A percentile compares a stretch with the other conserved stretches of the same genome.
phyloP scores from a whole-genome alignment of 2,797 vertebrate species.

The Bucorvus abyssinicus region DNA sequence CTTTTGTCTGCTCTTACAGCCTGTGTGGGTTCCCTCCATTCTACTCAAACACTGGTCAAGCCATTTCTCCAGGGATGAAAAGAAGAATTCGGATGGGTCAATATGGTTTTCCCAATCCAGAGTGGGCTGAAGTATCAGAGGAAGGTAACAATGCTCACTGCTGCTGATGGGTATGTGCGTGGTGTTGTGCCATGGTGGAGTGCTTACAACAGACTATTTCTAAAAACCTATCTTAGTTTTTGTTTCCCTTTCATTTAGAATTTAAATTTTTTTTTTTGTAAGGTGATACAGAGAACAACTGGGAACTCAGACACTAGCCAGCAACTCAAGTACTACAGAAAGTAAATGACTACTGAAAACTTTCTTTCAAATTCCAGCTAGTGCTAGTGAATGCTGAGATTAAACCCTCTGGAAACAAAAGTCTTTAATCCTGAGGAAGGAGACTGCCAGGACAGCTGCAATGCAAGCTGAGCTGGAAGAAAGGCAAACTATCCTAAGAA shows the following conservation, averaged over 20 bases:
- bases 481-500: slow-evolving; percentile 13
- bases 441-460: slow-evolving; percentile 12
- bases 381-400: neutral
- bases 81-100: slow-evolving; percentile 95
- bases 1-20: slow-evolving; percentile 69
- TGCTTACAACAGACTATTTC: neutral
- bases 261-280: neutral
- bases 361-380: neutral
- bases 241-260: neutral
- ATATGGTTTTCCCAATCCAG: slow-evolving; percentile 94
- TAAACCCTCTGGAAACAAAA: slow-evolving; percentile 23
- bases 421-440: slow-evolving; percentile 8
- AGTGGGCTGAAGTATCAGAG: slow-evolving; percentile 95
- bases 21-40: slow-evolving; percentile 97
- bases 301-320: neutral
- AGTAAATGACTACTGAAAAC: slow-evolving; percentile 11
- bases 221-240: neutral
- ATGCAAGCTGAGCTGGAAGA: neutral
- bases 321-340: neutral
- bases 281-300: neutral
- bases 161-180: neutral
- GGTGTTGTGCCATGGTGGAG: neutral
- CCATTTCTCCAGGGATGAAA: slow-evolving; percentile 98
- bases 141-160: slow-evolving; percentile 79
- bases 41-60: slow-evolving; percentile 97